Evolutionary conservation across 37 sponge, comb jelly and placozoan genomes (phyloP).

Genomic region (Diacarnus erythraeanus): DNA sequence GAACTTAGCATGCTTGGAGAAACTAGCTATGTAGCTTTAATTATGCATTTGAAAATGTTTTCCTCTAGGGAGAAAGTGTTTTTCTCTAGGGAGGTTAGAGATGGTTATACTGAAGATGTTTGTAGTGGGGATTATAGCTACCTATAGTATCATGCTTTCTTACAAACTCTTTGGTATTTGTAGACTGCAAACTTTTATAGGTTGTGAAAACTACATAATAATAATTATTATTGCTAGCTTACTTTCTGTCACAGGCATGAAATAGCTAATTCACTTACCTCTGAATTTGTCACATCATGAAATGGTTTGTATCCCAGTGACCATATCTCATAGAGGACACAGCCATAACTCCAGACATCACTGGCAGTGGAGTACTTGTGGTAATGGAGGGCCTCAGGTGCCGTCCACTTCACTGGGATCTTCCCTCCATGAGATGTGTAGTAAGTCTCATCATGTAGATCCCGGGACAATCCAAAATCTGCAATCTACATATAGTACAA

Average conservation of each 20-base stretch:
- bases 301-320: conserved; percentile 47
- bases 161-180: no score
- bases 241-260: background rate
- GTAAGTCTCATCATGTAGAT: conserved; percentile 21
- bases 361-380: conserved; percentile 55
- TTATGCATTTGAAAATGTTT: no score
- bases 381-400: conserved; percentile 54
- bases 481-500: conserved; percentile 43
- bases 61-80: no score
- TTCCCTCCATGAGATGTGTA: conserved; percentile 30
- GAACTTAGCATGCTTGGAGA: no score
- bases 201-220: background rate
- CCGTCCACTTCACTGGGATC: conserved; percentile 63
- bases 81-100: no score
- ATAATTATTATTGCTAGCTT: background rate
- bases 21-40: no score
- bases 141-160: no score
- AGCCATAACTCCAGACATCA: conserved; percentile 64
- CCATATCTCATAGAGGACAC: conserved; percentile 62
- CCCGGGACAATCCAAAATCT: conserved; percentile 50
- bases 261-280: conserved; percentile 20
- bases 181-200: background rate
- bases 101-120: no score
- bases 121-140: no score
- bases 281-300: conserved; percentile 19